phyloP scores from a whole-genome alignment of 2,113 vertebrate species.

The Calidris pygmaea region DNA sequence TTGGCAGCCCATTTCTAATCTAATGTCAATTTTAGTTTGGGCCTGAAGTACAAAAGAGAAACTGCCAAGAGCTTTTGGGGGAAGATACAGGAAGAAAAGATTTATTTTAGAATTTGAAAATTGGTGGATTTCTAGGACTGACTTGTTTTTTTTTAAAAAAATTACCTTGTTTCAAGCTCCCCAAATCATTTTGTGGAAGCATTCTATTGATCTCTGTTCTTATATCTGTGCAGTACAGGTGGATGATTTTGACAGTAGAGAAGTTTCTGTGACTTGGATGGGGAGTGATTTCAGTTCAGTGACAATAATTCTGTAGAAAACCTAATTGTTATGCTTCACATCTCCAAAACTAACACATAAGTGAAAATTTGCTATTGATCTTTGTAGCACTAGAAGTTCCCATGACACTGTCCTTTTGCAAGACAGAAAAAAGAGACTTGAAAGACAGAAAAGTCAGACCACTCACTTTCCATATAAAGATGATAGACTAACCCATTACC shows the following conservation, averaged over 20 bases:
- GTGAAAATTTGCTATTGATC: neutral
- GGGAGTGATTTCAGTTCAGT: neutral
- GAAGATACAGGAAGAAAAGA: neutral
- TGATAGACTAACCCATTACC: neutral
- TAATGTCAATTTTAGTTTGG: constrained; percentile 11
- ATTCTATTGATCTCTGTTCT: neutral
- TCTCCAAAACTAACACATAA: neutral
- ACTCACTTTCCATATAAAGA: neutral
- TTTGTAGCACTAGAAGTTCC: neutral
- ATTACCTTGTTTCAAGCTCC: neutral
- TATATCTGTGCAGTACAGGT: neutral
- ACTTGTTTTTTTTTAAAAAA: neutral
- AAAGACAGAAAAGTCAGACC: neutral
- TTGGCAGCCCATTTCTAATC: neutral
- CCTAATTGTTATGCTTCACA: neutral
- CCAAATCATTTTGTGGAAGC: accelerated
- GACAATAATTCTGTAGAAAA: neutral
- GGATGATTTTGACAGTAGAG: neutral
- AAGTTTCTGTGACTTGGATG: neutral
- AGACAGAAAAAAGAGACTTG: neutral
- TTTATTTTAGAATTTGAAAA: neutral
- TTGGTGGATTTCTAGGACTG: neutral
- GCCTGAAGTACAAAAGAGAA: neutral
- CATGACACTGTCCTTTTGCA: neutral
- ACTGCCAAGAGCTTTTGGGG: neutral